These are phyloP conservation scores for Lumbricus terrestris DNA, from an alignment of 2,888 invertebrate genomes.

Conservation along the genomic window DNA sequence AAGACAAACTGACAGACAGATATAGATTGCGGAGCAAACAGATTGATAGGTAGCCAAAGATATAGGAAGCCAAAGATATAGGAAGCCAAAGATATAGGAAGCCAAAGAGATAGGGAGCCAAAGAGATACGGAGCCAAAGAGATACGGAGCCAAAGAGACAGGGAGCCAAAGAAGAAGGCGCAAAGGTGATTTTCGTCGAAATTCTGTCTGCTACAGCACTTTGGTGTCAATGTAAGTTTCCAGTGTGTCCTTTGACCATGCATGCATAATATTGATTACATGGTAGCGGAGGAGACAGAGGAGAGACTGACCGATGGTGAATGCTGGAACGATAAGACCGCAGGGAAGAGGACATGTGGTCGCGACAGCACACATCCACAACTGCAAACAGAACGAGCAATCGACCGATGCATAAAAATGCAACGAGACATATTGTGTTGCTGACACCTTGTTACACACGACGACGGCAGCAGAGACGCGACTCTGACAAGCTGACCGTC, in stretches of 20 bases:
- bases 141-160: too few relatives aligned
- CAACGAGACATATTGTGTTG: background rate
- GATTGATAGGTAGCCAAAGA: too few relatives aligned
- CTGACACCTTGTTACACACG: background rate
- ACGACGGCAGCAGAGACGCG: background rate
- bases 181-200: background rate
- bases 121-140: too few relatives aligned
- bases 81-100: too few relatives aligned
- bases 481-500: background rate
- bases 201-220: background rate
- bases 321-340: constrained; percentile 96
- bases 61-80: too few relatives aligned
- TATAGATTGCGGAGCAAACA: too few relatives aligned
- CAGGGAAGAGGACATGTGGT: constrained; percentile 96
- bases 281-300: background rate
- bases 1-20: background rate
- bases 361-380: constrained; percentile 66
- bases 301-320: constrained; percentile 82
- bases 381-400: constrained; percentile 45
- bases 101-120: too few relatives aligned
- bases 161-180: too few relatives aligned
- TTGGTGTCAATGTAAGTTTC: background rate
- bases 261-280: background rate
- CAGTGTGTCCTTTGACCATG: background rate
- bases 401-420: background rate